Conservation (phyloP, 2,797 vertebrate species). For the Platyrinchus mystaceus region DNA sequence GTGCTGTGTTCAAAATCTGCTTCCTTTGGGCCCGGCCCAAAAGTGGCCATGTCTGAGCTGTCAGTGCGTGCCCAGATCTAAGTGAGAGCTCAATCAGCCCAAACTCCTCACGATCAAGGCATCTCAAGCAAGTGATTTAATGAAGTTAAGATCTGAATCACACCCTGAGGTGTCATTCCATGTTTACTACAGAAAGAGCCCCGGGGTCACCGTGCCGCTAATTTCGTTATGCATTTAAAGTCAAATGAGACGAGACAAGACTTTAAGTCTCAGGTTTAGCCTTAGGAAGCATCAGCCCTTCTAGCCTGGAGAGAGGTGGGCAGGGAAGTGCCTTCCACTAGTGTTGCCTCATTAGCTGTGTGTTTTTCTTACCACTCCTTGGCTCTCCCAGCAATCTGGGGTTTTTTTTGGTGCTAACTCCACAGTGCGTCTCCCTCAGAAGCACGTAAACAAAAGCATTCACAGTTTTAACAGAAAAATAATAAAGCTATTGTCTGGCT, state of each 20-base stretch:
- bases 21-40: not conserved
- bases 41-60: not conserved
- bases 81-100: not conserved
- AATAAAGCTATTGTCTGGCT: conserved; percentile 21
- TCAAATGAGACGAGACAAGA: not conserved
- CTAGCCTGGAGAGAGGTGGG: not conserved
- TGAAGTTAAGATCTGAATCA: conserved; percentile 21
- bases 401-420: not conserved
- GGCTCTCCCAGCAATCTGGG: not conserved
- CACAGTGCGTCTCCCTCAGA: not conserved
- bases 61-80: not conserved
- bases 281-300: not conserved
- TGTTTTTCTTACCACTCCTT: not conserved
- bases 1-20: not conserved
- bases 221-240: not conserved
- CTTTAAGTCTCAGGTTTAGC: not conserved
- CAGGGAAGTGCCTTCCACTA: not conserved
- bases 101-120: not conserved
- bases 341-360: not conserved
- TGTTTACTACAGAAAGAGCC: conserved; percentile 9
- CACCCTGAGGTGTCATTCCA: not conserved
- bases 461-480: not conserved
- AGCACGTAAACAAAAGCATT: not conserved
- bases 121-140: not conserved
- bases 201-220: not conserved